A percentile compares a stretch with the other conserved stretches of the same genome.
Evolutionary conservation across 1,140 invertebrate species (phyloP).

Genomic region (Lucilia cuprina): DNA sequence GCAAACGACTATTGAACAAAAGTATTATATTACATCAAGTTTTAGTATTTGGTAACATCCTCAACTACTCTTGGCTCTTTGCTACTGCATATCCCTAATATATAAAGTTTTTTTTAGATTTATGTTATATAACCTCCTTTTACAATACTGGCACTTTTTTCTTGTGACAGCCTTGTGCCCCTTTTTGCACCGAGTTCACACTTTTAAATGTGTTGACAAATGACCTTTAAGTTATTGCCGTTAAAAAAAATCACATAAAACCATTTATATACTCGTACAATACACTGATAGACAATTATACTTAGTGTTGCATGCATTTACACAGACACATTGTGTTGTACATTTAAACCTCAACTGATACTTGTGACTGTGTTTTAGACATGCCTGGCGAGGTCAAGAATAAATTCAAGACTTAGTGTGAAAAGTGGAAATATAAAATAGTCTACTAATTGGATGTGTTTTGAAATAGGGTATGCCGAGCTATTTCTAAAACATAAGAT

Average conservation of each 20-base stretch:
- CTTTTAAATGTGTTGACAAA: constrained; percentile 8
- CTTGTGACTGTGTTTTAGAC: not conserved
- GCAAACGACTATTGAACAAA: too few species aligned
- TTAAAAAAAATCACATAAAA: not conserved
- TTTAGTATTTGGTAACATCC: too few species aligned
- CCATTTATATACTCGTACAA: not conserved
- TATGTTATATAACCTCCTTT: not conserved
- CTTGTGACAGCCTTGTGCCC: not conserved
- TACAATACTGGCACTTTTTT: not conserved
- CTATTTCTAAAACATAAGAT: too few species aligned
- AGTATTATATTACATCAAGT: too few species aligned
- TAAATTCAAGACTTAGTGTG: too few species aligned
- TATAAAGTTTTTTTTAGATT: too few species aligned
- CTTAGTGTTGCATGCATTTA: not conserved
- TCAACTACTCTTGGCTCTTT: too few species aligned
- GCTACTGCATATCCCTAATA: too few species aligned
- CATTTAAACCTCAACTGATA: not conserved
- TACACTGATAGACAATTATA: not conserved
- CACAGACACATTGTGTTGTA: not conserved
- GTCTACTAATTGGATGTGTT: too few species aligned
- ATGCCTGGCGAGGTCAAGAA: too few species aligned
- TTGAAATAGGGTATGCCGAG: too few species aligned
- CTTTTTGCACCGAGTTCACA: not conserved
- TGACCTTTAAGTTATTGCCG: not conserved
- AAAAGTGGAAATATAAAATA: too few species aligned